Conservation (phyloP, 2,113 vertebrate species). For the Gila orcuttii region DNA sequence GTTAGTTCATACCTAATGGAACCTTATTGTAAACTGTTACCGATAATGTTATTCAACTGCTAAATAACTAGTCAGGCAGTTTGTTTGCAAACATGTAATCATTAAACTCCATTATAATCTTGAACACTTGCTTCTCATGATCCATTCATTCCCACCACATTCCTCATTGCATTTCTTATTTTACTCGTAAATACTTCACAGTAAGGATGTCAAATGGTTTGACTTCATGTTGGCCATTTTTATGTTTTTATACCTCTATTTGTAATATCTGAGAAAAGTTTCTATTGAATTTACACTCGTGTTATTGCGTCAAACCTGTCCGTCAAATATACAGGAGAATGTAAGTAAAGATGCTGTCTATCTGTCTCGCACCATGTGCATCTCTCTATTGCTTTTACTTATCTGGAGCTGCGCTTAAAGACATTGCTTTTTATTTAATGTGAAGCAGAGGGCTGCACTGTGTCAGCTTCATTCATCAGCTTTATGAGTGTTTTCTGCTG, state of each 20-base stretch:
- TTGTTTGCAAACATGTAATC: too few species aligned
- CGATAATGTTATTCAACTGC: not conserved
- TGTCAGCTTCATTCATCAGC: conserved; percentile 7
- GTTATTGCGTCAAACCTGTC: not conserved
- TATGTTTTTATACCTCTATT: not conserved
- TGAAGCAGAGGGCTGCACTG: not conserved
- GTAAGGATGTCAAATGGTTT: not conserved
- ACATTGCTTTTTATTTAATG: conserved; percentile 15
- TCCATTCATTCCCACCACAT: not conserved
- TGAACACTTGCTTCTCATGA: not conserved
- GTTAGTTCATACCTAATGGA: too few species aligned
- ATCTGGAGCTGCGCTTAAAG: not conserved
- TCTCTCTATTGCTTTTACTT: conserved; percentile 14
- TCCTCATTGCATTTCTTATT: not conserved
- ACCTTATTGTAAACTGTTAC: too few species aligned
- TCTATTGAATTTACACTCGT: not conserved
- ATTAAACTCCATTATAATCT: too few species aligned
- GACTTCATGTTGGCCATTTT: not conserved
- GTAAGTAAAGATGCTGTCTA: not conserved
- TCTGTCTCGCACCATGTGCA: not conserved
- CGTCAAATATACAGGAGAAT: not conserved
- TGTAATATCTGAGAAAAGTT: not conserved
- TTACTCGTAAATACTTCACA: not conserved
- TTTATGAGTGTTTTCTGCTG: conserved; percentile 10
- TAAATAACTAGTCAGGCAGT: not conserved